Conservation (phyloP, 92 coral and sea anemone species). For the Blastomussa wellsi region DNA sequence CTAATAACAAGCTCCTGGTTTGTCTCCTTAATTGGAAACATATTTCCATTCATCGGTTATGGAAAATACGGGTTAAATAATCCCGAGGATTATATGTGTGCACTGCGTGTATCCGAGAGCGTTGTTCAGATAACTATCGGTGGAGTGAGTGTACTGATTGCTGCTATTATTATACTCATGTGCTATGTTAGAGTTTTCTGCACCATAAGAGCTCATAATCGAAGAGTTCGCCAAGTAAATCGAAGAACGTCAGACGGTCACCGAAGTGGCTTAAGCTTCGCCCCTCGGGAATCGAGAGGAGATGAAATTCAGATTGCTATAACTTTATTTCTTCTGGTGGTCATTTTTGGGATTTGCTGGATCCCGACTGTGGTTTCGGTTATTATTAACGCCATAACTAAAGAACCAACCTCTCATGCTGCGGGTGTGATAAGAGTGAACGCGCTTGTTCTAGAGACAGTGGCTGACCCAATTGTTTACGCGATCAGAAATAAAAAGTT, state of each 20-base stretch:
- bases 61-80: slow-evolving; percentile 19
- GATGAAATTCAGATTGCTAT: slow-evolving; percentile 28
- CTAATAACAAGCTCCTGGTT: slow-evolving; percentile 20
- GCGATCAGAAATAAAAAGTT: slow-evolving; percentile 25
- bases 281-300: slow-evolving; percentile 26
- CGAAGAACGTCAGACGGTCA: background rate
- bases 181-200: slow-evolving; percentile 22
- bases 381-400: slow-evolving; percentile 23
- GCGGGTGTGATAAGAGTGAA: slow-evolving; percentile 26
- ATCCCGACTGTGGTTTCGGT: slow-evolving; percentile 25
- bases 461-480: slow-evolving; percentile 26
- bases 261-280: background rate
- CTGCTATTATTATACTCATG: slow-evolving; percentile 6
- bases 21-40: slow-evolving; percentile 8
- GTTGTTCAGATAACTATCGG: slow-evolving; percentile 29
- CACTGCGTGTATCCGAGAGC: slow-evolving; percentile 9
- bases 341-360: slow-evolving; percentile 28
- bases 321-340: slow-evolving; percentile 22
- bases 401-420: slow-evolving; percentile 11
- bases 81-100: slow-evolving; percentile 29
- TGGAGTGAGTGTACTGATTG: background rate
- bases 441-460: slow-evolving; percentile 18
- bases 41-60: slow-evolving; percentile 27
- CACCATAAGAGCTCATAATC: background rate
- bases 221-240: background rate